A percentile compares a stretch with the other conserved stretches of the same genome.
These are phyloP conservation scores for Vanessa cardui DNA, from an alignment of 2,888 invertebrate genomes.

Conservation along the genomic window DNA sequence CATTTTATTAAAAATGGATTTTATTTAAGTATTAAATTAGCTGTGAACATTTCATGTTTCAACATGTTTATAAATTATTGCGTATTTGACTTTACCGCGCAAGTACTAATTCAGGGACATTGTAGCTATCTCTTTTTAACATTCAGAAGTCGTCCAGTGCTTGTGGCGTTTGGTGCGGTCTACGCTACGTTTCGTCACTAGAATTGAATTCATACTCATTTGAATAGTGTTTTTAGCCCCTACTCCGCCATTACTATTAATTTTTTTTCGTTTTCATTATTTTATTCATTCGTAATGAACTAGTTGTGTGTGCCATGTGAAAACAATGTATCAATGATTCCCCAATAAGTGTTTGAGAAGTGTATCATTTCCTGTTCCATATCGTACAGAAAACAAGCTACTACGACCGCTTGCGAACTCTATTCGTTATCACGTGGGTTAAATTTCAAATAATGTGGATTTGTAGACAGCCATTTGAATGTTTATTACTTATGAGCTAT, in stretches of 20 bases:
- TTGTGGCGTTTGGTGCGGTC: slow-evolving; percentile 56
- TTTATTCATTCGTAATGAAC: slow-evolving; percentile 33
- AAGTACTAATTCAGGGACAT: slow-evolving; percentile 69
- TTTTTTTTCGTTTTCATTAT: slow-evolving; percentile 59
- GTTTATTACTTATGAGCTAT: slow-evolving; percentile 42
- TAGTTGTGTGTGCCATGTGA: slow-evolving; percentile 37
- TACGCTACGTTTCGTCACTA: slow-evolving; percentile 71
- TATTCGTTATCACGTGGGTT: slow-evolving; percentile 82
- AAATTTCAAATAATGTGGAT: slow-evolving; percentile 69
- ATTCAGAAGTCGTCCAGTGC: slow-evolving; percentile 57
- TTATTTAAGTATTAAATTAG: neutral
- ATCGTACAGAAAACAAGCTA: slow-evolving; percentile 73
- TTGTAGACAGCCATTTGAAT: slow-evolving; percentile 47
- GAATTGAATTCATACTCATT: slow-evolving; percentile 64
- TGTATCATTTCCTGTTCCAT: slow-evolving; percentile 79
- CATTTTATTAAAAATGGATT: neutral
- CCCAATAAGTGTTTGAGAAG: slow-evolving; percentile 60
- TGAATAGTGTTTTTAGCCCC: slow-evolving; percentile 71
- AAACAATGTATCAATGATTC: slow-evolving; percentile 40
- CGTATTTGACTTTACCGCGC: slow-evolving; percentile 79
- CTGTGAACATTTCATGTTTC: neutral
- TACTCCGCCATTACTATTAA: slow-evolving; percentile 77
- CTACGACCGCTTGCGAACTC: slow-evolving; percentile 74
- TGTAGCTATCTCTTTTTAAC: slow-evolving; percentile 62
- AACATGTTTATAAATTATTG: slow-evolving; percentile 40